Evolutionary conservation across 2,797 vertebrate genomes (phyloP), one percentile per base, ranked within the genome.

Genomic region (Anisognathus igniventris): DNA sequence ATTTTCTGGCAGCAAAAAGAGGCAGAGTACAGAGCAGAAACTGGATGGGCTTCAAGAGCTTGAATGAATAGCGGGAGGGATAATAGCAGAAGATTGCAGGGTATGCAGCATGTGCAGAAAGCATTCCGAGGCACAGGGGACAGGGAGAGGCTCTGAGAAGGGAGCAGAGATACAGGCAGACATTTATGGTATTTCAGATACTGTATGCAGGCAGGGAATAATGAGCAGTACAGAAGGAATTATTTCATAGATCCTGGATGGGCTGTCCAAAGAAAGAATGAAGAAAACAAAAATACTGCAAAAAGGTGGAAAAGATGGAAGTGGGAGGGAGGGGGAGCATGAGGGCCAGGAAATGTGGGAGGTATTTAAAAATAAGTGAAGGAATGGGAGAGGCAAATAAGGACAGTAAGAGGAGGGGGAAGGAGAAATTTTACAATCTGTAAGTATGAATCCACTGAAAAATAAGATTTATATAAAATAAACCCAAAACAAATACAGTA

Each of bases 31-130:
- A 91, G 45, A 90, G 50, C 78, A 92, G 86, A 92, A 95, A 48
- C 94, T 96, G 94, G 94, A 96, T 90, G 92, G 88, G 92, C 90
- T 96, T 96, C 96, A 96, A 95, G 76, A 93, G 94, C 76, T 72
- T 92, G 92, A 66, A 81, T 88, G 82, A 96, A 92, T 88, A 95
- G 94, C 28, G 0, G 12, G 83, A 96, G 33, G 90, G 61, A 92
- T 80, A 96, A 96, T 88, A 91, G 68, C 37, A 85, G 89, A 96
- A 95, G 88, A 96, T 92, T 96, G 88, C 93, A 92, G 96, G 94
- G 88, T 88, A 62, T 27, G 73, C 91, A 91, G 82, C 24, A 1
- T 88, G 66, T 81, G 61, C 82, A 88, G 92, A 91, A 86, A 88
- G 88, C 2, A 0, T 81, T 85, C 47, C 1, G 79, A 94, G 85